These are phyloP conservation scores for Sphecodes monilicornis DNA, from an alignment of 2,888 invertebrate species.

Conservation along the genomic window DNA sequence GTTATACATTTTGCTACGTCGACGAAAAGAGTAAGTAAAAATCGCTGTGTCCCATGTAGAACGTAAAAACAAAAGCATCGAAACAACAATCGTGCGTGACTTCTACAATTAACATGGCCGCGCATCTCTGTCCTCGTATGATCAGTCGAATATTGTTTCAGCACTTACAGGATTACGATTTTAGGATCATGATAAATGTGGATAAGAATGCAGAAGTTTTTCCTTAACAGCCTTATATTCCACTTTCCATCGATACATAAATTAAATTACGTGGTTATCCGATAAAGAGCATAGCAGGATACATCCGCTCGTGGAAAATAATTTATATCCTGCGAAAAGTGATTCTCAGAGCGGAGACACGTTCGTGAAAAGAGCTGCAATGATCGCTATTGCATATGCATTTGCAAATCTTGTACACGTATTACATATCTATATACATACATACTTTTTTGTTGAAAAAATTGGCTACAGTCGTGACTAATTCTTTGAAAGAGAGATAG, in stretches of 20 bases:
- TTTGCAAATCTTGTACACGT: slow-evolving; percentile 44
- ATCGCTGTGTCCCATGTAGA: not conserved
- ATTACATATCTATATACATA: slow-evolving; percentile 26
- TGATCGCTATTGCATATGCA: slow-evolving; percentile 42
- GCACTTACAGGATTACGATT: not conserved
- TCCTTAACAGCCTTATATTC: slow-evolving; percentile 73
- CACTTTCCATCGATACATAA: slow-evolving; percentile 73
- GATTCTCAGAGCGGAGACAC: slow-evolving; percentile 52
- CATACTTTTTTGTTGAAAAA: slow-evolving; percentile 9
- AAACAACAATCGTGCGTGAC: not conserved
- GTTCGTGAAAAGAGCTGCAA: slow-evolving; percentile 39
- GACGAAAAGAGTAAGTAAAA: not conserved
- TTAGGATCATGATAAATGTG: slow-evolving; percentile 13
- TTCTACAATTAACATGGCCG: not conserved
- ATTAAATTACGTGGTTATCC: slow-evolving; percentile 63
- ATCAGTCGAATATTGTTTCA: not conserved
- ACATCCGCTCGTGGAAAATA: slow-evolving; percentile 53
- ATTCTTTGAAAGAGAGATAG: slow-evolving; percentile 1
- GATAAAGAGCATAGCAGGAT: slow-evolving; percentile 56
- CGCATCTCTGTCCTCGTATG: not conserved
- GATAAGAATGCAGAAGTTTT: slow-evolving; percentile 40
- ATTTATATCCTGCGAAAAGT: slow-evolving; percentile 55
- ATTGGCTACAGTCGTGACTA: slow-evolving; percentile 22
- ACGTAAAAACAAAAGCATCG: not conserved
- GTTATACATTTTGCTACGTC: not conserved